These are phyloP conservation scores for Ochotona curzoniae DNA, from an alignment of 2,113 vertebrate genomes.

Conservation along the genomic window DNA sequence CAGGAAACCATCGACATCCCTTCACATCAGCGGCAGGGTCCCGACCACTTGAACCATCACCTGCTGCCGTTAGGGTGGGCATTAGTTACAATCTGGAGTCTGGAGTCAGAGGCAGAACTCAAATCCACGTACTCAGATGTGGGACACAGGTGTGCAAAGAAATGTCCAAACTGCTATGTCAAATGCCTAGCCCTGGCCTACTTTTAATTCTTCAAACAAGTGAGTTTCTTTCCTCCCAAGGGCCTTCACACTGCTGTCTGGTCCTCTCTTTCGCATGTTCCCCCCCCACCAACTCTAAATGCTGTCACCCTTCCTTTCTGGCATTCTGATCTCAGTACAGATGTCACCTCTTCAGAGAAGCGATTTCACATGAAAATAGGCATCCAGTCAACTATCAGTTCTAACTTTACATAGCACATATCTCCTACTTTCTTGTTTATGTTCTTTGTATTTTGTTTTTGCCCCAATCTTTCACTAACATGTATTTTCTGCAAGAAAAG, in stretches of 20 bases:
- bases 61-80: too few relatives aligned
- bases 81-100: too few relatives aligned
- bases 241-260: neutral
- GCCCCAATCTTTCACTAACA: neutral
- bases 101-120: too few relatives aligned
- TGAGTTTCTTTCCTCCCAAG: neutral
- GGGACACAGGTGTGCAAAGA: too few relatives aligned
- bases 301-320: constrained; percentile 31
- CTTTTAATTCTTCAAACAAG: neutral
- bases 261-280: constrained; percentile 20
- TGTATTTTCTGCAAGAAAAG: neutral
- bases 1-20: too few relatives aligned
- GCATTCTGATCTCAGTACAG: constrained; percentile 38
- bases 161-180: too few relatives aligned
- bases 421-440: constrained; percentile 36
- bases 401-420: neutral
- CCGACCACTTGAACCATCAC: too few relatives aligned
- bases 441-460: neutral
- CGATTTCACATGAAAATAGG: constrained; percentile 45
- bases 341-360: neutral
- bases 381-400: neutral
- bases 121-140: too few relatives aligned
- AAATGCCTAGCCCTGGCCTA: neutral
- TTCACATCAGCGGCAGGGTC: too few relatives aligned
- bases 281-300: constrained; percentile 12